Conservation (phyloP, 2,888 invertebrate species). For the Chymomyza procnemis region DNA sequence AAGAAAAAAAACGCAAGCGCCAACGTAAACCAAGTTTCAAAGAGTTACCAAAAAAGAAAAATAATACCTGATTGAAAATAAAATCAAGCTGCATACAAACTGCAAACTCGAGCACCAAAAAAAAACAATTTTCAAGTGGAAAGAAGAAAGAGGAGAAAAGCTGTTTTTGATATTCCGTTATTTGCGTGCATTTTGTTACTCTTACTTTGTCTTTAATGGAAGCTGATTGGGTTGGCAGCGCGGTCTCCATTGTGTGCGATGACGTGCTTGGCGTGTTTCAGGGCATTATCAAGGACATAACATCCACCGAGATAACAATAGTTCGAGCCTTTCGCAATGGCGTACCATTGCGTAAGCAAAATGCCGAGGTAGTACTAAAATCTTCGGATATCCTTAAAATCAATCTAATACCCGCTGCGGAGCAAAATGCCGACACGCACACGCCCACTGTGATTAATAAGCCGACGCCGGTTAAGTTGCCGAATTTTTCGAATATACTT, state of each 20-base stretch:
- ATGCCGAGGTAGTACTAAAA: conserved; percentile 80
- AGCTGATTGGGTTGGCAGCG: conserved; percentile 83
- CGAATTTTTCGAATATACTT: conserved; percentile 73
- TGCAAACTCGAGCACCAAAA: conserved; percentile 20
- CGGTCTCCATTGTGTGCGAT: conserved; percentile 90
- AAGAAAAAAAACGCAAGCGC: conserved; percentile 40
- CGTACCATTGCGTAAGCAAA: conserved; percentile 79
- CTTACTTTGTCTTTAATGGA: conserved; percentile 47
- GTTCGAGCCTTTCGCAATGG: conserved; percentile 91
- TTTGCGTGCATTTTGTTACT: neutral
- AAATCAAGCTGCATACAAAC: conserved; percentile 4
- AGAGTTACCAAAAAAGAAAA: conserved; percentile 11
- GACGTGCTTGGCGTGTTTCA: conserved; percentile 89
- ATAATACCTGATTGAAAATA: conserved; percentile 6
- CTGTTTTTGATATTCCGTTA: neutral
- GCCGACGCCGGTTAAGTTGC: conserved; percentile 77
- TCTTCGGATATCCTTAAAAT: conserved; percentile 85
- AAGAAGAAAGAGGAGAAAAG: conserved; percentile 4
- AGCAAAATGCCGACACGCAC: conserved; percentile 75
- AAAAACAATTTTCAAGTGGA: neutral
- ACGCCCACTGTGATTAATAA: conserved; percentile 77
- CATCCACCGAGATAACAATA: conserved; percentile 85
- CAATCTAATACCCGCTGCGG: conserved; percentile 85
- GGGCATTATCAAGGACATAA: conserved; percentile 85
- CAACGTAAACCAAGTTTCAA: conserved; percentile 22